phyloP scores from a whole-genome alignment of 2,113 vertebrate species.

The Capricornis sumatraensis region DNA sequence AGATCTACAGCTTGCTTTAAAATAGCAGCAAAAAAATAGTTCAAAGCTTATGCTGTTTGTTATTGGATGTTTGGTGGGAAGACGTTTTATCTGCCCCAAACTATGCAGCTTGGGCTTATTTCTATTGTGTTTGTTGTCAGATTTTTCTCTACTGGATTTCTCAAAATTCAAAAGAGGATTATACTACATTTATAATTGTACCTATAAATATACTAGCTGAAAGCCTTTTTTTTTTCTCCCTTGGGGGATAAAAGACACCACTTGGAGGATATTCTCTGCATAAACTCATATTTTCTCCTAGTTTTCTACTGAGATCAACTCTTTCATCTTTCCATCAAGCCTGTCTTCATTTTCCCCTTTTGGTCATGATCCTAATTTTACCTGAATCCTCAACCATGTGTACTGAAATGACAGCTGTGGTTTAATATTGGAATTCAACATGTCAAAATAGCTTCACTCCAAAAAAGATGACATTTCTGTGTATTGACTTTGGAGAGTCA shows the following conservation, averaged over 20 bases:
- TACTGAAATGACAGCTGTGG: slow-evolving; percentile 1
- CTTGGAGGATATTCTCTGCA: not conserved
- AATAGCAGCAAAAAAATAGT: not conserved
- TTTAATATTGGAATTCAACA: slow-evolving; percentile 36
- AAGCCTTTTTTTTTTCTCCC: not conserved
- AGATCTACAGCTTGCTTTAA: not conserved
- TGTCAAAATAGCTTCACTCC: not conserved
- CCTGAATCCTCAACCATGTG: not conserved
- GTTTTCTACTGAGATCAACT: not conserved
- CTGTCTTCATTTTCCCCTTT: not conserved
- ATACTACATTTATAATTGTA: not conserved
- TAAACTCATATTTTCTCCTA: not conserved
- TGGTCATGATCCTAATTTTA: not conserved
- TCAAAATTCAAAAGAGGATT: not conserved
- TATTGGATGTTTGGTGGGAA: not conserved
- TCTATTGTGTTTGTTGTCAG: not conserved
- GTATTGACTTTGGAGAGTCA: not conserved
- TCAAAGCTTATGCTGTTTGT: not conserved
- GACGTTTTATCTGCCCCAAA: not conserved
- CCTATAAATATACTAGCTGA: not conserved
- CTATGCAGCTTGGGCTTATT: not conserved
- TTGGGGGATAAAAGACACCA: not conserved
- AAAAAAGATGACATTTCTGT: slow-evolving; percentile 28
- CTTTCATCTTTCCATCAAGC: not conserved
- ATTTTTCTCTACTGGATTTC: not conserved